Evolutionary conservation across 1,140 invertebrate genomes (phyloP), one percentile per base, ranked within the genome.

Genomic region (Spodoptera frugiperda): DNA sequence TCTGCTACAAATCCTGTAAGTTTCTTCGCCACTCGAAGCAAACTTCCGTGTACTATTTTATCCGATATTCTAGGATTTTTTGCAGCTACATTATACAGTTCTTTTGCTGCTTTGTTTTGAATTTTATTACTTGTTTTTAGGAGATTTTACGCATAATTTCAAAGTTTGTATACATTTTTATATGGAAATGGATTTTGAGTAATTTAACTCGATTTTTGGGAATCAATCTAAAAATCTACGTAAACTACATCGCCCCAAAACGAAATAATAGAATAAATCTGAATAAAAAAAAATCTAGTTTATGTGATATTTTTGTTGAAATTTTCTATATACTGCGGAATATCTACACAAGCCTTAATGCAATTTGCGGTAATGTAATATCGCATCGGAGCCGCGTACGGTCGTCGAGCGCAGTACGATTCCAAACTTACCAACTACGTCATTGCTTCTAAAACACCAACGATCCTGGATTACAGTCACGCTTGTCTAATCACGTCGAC

Each of bases 301-400:
- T 30, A 12, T 30, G 30, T 71, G n/a, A 53, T 46, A 65, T 53
- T 74, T 39, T 74, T 74, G 15, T 74, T 15, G 6, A 70, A 17
- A 71, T 78, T 83, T 76, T 51, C 48, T n/a, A 72, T 89, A 82
- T 89, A 90, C 90, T 90, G 68, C 77, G 83, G 25, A 61, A 82
- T 84, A 87, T 85, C 83, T 81, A 83, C 77, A 85, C 85, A 82
- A 87, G 81, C 83, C 85, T 84, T 92, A 92, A 91, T 93, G 90
- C 90, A 93, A 92, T 93, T 93, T 92, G 91, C 85, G 85, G 87
- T 91, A 91, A 92, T 93, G 84, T 87, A 82, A 84, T 84, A 73
- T 82, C 83, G 81, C 84, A 73, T 82, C 83, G 81, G 71, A 70
- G 76, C 78, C 78, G 81, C 65, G 74, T 75, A 81, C 81, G 78